These are phyloP conservation scores for Mormoops blainvillei DNA, from an alignment of 2,113 vertebrate genomes.

Conservation along the genomic window DNA sequence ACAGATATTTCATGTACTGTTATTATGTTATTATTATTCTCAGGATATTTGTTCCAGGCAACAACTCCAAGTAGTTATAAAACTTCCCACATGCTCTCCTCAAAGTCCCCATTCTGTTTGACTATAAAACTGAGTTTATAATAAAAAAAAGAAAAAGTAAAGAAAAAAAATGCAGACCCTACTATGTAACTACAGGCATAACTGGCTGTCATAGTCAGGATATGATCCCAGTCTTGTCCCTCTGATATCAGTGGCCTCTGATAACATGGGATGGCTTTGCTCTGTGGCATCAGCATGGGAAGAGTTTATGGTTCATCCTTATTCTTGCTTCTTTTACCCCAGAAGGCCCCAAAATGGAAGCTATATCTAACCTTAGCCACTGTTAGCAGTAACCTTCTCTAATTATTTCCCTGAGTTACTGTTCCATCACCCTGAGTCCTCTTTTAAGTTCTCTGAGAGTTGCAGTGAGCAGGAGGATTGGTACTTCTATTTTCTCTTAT, in stretches of 20 bases:
- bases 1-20: background rate
- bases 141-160: background rate
- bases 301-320: background rate
- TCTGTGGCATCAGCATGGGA: background rate
- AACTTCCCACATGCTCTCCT: background rate
- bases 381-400: background rate
- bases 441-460: background rate
- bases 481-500: background rate
- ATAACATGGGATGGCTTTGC: background rate
- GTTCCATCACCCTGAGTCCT: background rate
- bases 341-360: background rate
- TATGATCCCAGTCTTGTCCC: background rate
- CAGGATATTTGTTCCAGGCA: background rate
- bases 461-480: background rate
- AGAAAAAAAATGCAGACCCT: background rate
- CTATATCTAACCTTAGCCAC: background rate
- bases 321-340: background rate
- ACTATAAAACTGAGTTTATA: background rate
- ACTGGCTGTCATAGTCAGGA: background rate
- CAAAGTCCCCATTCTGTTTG: background rate
- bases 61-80: background rate
- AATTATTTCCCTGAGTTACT: background rate
- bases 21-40: background rate
- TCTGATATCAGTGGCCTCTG: background rate
- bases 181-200: background rate